Evolutionary conservation across 2,888 invertebrate species (phyloP).

Genomic region (Agrotis exclamationis): DNA sequence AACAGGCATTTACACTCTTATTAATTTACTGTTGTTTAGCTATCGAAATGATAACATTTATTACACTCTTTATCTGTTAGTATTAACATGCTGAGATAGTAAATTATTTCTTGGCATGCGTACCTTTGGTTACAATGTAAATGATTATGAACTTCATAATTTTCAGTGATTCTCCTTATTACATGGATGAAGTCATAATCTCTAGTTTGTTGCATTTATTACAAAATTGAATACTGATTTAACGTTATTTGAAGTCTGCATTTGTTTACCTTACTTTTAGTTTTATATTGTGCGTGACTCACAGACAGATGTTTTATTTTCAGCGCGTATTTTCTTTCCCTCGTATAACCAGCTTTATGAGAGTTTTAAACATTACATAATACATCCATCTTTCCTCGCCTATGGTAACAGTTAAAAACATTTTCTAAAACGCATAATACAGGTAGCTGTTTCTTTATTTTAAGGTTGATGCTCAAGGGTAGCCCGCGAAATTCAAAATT

Average conservation of each 20-base stretch:
- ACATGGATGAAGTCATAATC: constrained; percentile 30
- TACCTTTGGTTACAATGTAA: constrained; percentile 21
- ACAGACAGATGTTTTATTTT: constrained; percentile 86
- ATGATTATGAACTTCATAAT: constrained; percentile 21
- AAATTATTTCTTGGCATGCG: constrained; percentile 50
- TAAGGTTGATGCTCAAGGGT: too few species aligned
- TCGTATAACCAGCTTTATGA: constrained; percentile 84
- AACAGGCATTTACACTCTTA: constrained; percentile 75
- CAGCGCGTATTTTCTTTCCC: constrained; percentile 77
- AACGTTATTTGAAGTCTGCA: constrained; percentile 74
- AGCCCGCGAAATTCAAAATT: too few species aligned
- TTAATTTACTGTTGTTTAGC: constrained; percentile 75
- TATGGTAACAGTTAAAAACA: constrained; percentile 72
- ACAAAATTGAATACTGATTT: constrained; percentile 65
- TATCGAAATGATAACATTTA: constrained; percentile 67
- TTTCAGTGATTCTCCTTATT: constrained; percentile 4
- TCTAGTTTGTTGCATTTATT: constrained; percentile 61
- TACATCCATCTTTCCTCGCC: constrained; percentile 76
- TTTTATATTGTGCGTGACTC: constrained; percentile 82
- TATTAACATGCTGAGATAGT: constrained; percentile 59
- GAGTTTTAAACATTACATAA: constrained; percentile 83
- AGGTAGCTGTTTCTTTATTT: constrained; percentile 43
- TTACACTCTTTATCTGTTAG: constrained; percentile 57
- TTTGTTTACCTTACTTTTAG: constrained; percentile 81
- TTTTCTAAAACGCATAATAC: constrained; percentile 45